These are phyloP conservation scores for Panthera leo DNA, from an alignment of 2,113 vertebrate genomes.

Conservation along the genomic window DNA sequence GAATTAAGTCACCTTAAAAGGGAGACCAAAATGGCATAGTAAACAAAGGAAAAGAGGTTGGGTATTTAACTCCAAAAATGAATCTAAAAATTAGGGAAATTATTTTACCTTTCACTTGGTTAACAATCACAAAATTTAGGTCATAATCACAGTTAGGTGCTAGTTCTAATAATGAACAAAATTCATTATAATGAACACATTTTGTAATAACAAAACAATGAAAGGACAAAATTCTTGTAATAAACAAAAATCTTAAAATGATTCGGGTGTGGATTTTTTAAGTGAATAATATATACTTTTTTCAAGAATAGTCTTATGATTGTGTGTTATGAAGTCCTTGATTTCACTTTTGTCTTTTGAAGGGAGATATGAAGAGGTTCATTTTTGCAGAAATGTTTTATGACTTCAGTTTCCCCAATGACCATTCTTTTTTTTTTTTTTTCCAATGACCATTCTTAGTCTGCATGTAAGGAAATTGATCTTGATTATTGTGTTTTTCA, in stretches of 20 bases:
- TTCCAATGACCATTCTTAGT: not conserved
- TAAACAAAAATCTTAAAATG: not conserved
- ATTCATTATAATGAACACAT: not conserved
- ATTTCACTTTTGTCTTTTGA: constrained; percentile 5
- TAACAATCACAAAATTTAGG: not conserved
- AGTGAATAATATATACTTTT: not conserved
- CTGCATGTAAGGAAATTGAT: not conserved
- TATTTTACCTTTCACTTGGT: not conserved
- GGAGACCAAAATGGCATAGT: not conserved
- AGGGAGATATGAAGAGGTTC: not conserved
- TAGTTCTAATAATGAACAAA: not conserved
- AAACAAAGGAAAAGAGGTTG: not conserved
- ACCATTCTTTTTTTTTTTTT: not conserved
- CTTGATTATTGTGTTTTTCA: not conserved
- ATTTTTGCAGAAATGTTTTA: constrained; percentile 4
- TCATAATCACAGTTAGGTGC: not conserved
- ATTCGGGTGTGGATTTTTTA: not conserved
- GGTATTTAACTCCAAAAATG: not conserved
- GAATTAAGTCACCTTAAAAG: not conserved
- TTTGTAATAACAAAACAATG: not conserved
- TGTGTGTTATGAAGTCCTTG: not conserved
- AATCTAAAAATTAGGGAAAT: not conserved
- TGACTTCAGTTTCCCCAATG: not conserved
- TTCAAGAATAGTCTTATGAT: not conserved
- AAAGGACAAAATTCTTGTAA: not conserved